Percentiles rank a stretch among this genome's conserved stretches.
These are phyloP conservation scores for Chaetodon auriga DNA, from an alignment of 2,113 vertebrate genomes.

Conservation along the genomic window DNA sequence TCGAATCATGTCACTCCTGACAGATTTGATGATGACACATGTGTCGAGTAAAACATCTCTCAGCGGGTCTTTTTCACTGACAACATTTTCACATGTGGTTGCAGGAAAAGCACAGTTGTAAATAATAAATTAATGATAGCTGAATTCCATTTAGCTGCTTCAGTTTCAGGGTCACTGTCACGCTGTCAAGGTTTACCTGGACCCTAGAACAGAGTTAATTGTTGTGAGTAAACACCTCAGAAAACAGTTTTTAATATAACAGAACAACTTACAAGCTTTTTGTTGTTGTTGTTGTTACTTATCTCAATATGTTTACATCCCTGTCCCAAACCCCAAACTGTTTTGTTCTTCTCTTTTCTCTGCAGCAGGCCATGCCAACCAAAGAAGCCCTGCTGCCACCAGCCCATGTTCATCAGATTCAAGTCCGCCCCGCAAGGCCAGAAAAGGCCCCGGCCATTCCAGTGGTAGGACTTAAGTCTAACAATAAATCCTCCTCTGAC, in stretches of 20 bases:
- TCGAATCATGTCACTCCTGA: background rate
- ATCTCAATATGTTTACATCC: background rate
- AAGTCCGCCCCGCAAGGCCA: background rate
- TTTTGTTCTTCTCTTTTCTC: background rate
- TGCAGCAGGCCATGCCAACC: background rate
- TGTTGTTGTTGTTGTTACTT: background rate
- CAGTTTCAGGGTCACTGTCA: background rate
- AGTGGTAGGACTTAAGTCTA: slow-evolving; percentile 14
- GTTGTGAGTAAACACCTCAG: background rate
- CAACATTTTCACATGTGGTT: background rate
- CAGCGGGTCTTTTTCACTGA: too few relatives aligned
- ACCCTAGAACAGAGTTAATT: background rate
- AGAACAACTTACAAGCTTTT: background rate
- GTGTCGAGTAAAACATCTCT: background rate
- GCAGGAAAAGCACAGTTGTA: background rate
- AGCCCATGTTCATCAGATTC: background rate
- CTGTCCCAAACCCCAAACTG: too few relatives aligned
- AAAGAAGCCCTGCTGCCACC: background rate
- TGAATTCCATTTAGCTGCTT: background rate
- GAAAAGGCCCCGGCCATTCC: background rate
- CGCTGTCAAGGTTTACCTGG: background rate
- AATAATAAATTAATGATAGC: background rate
- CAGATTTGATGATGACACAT: background rate
- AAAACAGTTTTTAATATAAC: background rate
- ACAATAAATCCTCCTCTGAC: background rate